phyloP scores from a whole-genome alignment of 1,140 invertebrate species.

The Dendrolimus punctatus region DNA sequence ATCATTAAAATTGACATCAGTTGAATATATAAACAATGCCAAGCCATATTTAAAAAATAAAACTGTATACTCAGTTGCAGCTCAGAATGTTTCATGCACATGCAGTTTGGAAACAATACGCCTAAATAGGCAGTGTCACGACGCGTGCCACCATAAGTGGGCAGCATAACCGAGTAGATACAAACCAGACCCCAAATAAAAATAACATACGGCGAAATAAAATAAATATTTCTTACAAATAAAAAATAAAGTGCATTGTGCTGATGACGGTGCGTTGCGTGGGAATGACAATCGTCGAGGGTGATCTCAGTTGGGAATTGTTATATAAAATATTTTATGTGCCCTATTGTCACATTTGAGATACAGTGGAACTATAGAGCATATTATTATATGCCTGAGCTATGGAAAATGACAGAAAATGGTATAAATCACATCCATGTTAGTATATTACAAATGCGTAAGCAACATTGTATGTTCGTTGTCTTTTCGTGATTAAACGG shows the following conservation, averaged over 20 bases:
- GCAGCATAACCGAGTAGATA: slow-evolving; percentile 8
- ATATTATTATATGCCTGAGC: too few relatives aligned
- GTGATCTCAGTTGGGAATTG: slow-evolving; percentile 12
- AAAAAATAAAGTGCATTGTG: slow-evolving; percentile 25
- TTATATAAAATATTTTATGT: neutral
- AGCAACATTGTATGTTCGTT: too few relatives aligned
- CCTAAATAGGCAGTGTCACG: slow-evolving; percentile 1
- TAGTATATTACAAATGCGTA: too few relatives aligned
- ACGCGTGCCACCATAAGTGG: slow-evolving; percentile 18
- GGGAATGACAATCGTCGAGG: slow-evolving; percentile 25
- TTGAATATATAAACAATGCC: too few relatives aligned
- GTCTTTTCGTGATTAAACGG: too few relatives aligned
- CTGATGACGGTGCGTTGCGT: slow-evolving; percentile 15
- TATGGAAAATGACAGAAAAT: too few relatives aligned
- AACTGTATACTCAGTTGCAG: too few relatives aligned
- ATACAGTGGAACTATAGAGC: too few relatives aligned
- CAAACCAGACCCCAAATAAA: slow-evolving; percentile 11
- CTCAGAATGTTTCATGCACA: too few relatives aligned
- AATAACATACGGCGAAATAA: slow-evolving; percentile 22
- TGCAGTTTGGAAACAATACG: neutral
- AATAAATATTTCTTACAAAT: slow-evolving; percentile 28
- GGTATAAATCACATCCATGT: too few relatives aligned
- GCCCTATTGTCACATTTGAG: neutral
- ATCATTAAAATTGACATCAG: too few relatives aligned
- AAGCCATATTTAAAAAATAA: too few relatives aligned